Evolutionary conservation across 1,140 invertebrate species (phyloP).

Genomic region (Caenorhabditis remanei): DNA sequence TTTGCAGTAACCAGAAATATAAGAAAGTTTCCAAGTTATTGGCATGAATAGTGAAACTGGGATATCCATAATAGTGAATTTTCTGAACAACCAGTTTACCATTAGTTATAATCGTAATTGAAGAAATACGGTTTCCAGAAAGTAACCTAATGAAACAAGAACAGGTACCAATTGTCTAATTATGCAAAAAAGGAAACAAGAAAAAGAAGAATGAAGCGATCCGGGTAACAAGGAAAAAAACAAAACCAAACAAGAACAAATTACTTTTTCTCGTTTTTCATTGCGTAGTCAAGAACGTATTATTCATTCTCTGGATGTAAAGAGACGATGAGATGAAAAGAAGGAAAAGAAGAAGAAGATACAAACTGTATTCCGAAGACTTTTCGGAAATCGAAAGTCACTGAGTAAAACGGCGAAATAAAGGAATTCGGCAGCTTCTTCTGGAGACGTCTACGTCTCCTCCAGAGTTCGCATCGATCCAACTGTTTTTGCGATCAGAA

Average conservation of each 20-base stretch:
- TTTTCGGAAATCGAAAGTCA: conserved; percentile 48
- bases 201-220: neutral
- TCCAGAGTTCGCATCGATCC: neutral
- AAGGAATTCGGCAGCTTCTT: conserved; percentile 12
- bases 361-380: conserved; percentile 16
- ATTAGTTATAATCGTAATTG: too few species aligned
- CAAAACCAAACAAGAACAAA: conserved; percentile 7
- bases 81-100: too few species aligned
- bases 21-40: too few species aligned
- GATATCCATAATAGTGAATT: too few species aligned
- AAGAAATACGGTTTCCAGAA: too few species aligned
- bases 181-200: too few species aligned
- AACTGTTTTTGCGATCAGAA: conserved; percentile 2
- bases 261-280: neutral
- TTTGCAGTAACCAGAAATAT: too few species aligned
- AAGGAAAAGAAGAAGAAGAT: neutral
- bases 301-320: conserved; percentile 21
- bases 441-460: neutral
- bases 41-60: too few species aligned
- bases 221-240: neutral
- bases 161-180: too few species aligned
- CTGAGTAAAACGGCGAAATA: neutral
- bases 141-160: too few species aligned
- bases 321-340: neutral
- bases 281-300: conserved; percentile 23